These are phyloP conservation scores for Aphelenchoides besseyi DNA, from an alignment of 1,140 invertebrate genomes.

Conservation along the genomic window DNA sequence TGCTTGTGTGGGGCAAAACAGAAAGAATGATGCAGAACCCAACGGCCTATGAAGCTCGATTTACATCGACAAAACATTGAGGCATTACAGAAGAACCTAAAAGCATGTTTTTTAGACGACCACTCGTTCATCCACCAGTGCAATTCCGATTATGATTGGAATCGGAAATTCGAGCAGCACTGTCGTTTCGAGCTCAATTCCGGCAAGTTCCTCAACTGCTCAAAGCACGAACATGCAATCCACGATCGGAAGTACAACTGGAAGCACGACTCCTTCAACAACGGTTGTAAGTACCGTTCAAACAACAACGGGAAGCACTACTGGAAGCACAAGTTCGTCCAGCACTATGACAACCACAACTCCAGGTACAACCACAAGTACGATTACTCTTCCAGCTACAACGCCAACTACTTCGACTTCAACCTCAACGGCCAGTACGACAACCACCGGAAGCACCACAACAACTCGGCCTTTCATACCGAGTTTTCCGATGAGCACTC, in stretches of 20 bases:
- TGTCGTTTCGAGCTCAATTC: not conserved
- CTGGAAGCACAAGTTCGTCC: too few relatives aligned
- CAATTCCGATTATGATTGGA: too few relatives aligned
- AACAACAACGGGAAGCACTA: not conserved
- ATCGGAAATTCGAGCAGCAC: too few relatives aligned
- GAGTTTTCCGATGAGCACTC: not conserved
- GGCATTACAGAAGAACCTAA: too few relatives aligned
- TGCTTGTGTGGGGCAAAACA: too few relatives aligned
- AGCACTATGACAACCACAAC: not conserved
- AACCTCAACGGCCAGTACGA: not conserved
- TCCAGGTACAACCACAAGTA: not conserved
- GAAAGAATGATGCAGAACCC: too few relatives aligned
- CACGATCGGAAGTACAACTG: not conserved
- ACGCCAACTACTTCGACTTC: not conserved
- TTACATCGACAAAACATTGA: too few relatives aligned
- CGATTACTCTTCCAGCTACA: not conserved
- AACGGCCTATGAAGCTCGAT: too few relatives aligned
- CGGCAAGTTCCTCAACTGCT: not conserved
- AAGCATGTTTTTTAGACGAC: too few relatives aligned
- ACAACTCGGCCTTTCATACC: not conserved
- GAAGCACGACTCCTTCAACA: not conserved
- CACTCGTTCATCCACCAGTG: not conserved
- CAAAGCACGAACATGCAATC: not conserved
- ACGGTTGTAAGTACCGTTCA: not conserved
- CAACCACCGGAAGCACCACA: not conserved